Conservation (phyloP, 1,140 invertebrate genomes). For the Yoshiicerus persimilis region DNA sequence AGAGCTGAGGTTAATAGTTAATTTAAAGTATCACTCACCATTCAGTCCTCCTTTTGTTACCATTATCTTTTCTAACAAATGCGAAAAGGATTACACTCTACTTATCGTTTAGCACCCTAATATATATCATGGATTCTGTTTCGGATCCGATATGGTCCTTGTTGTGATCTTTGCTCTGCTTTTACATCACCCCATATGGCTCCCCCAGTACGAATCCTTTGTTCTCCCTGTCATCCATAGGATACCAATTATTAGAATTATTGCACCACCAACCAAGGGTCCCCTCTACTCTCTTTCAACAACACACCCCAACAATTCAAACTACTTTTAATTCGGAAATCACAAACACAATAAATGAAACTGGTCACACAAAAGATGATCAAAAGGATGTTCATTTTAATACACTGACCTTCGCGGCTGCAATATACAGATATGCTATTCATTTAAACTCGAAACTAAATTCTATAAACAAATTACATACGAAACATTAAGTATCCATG, state of each 20-base stretch:
- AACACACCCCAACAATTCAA: background rate
- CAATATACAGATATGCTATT: background rate
- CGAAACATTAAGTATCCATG: background rate
- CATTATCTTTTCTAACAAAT: background rate
- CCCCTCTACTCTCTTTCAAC: background rate
- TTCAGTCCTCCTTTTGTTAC: background rate
- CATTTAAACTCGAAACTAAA: background rate
- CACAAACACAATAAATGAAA: background rate
- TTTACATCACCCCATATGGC: constrained; percentile 5
- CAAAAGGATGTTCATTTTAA: background rate
- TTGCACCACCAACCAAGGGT: background rate
- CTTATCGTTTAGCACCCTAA: background rate
- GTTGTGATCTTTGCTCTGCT: background rate
- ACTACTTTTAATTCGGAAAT: background rate
- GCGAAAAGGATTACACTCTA: background rate
- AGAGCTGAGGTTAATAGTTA: background rate
- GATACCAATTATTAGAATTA: background rate
- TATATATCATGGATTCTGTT: background rate
- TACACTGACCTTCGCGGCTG: background rate
- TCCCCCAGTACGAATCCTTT: background rate
- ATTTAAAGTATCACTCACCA: background rate
- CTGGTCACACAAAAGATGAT: background rate
- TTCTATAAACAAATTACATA: background rate
- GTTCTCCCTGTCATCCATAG: background rate
- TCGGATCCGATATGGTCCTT: background rate